These are phyloP conservation scores for Meteorus cinctellus DNA, from an alignment of 2,888 invertebrate species.

Conservation along the genomic window DNA sequence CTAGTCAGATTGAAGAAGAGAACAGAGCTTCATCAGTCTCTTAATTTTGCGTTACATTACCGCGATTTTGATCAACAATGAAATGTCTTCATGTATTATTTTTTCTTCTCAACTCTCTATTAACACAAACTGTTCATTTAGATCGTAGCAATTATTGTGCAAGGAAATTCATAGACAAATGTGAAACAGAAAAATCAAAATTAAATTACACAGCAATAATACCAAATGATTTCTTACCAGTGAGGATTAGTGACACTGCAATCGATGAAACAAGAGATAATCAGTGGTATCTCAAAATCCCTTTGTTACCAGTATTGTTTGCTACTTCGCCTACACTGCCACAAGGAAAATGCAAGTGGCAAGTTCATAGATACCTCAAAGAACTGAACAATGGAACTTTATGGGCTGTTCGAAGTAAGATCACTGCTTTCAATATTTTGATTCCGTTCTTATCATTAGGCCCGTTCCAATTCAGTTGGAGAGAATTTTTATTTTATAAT, in stretches of 20 bases:
- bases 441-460: neutral
- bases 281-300: slow-evolving; percentile 56
- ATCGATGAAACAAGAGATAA: neutral
- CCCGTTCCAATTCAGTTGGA: too few relatives aligned
- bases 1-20: slow-evolving; percentile 11
- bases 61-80: too few relatives aligned
- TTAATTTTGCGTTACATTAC: neutral
- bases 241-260: neutral
- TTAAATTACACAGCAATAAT: neutral
- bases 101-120: neutral
- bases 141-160: neutral
- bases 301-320: slow-evolving; percentile 58
- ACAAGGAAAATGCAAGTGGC: slow-evolving; percentile 60
- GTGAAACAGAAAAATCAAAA: neutral
- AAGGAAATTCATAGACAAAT: neutral
- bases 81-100: neutral
- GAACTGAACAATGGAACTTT: slow-evolving; percentile 60
- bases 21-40: neutral
- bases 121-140: neutral
- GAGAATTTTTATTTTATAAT: too few relatives aligned
- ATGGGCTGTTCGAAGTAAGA: slow-evolving; percentile 65
- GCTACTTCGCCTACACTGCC: slow-evolving; percentile 55
- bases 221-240: neutral
- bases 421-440: too few relatives aligned
- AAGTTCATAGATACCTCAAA: slow-evolving; percentile 55